Evolutionary conservation across 2,888 invertebrate species (phyloP).

Genomic region (Cephus nigrinus): DNA sequence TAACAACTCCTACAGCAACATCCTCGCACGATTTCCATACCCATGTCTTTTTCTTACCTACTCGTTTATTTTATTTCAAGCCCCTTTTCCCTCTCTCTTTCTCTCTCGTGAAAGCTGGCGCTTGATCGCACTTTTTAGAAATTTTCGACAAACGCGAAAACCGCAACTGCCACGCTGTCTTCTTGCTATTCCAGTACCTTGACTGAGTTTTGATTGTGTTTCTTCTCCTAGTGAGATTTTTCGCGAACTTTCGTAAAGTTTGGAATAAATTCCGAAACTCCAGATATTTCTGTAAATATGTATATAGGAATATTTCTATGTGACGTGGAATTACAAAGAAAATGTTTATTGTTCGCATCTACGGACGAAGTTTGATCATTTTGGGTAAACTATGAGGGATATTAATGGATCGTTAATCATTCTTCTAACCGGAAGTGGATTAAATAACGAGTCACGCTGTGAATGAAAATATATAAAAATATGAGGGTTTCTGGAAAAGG

Average conservation of each 20-base stretch:
- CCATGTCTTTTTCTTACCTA: conserved; percentile 1
- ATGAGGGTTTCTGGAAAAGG: neutral
- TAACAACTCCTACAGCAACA: neutral
- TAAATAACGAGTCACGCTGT: neutral
- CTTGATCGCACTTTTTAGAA: neutral
- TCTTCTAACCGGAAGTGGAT: neutral
- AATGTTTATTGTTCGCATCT: neutral
- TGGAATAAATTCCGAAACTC: neutral
- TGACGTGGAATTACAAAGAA: neutral
- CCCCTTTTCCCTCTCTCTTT: neutral
- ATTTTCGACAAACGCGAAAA: neutral
- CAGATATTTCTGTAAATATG: neutral
- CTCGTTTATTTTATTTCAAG: conserved; percentile 20
- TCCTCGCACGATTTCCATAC: neutral
- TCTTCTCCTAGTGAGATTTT: neutral
- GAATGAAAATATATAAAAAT: neutral
- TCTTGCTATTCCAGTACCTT: neutral
- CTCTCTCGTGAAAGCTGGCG: neutral
- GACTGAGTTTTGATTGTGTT: neutral
- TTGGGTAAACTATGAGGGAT: neutral
- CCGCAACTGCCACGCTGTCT: neutral
- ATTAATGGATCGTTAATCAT: neutral
- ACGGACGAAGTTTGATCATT: neutral
- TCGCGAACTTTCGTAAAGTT: neutral
- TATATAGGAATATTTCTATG: neutral